A percentile compares a stretch with the other conserved stretches of the same genome.
Conservation (phyloP, 92 coral and sea anemone genomes). For the Zoanthus sociatus region DNA sequence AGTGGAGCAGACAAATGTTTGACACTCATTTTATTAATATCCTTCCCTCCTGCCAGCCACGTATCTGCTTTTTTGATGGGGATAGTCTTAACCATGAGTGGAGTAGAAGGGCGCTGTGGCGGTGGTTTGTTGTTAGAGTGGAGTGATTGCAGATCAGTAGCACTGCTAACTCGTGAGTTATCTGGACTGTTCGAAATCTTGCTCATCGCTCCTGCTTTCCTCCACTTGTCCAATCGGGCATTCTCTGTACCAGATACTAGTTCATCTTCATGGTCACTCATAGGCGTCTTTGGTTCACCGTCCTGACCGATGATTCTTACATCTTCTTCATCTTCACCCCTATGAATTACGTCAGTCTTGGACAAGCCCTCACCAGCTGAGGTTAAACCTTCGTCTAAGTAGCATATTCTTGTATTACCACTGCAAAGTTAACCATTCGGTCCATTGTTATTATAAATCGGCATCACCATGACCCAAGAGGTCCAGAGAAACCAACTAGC, state of each 20-base stretch:
- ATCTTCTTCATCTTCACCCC: not conserved
- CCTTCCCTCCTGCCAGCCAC: conserved; percentile 84
- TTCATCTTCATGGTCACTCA: conserved; percentile 55
- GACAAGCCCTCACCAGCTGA: not conserved
- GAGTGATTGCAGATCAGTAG: conserved; percentile 50
- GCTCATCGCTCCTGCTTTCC: conserved; percentile 76
- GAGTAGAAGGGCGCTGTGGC: conserved; percentile 89
- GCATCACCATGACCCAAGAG: too few relatives aligned
- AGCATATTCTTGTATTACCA: conserved; percentile 19
- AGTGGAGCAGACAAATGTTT: conserved; percentile 65
- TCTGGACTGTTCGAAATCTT: conserved; percentile 68
- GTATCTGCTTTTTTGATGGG: conserved; percentile 63
- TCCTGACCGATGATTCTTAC: not conserved
- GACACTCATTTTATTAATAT: conserved; percentile 54
- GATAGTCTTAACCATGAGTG: conserved; percentile 54
- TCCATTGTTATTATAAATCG: not conserved
- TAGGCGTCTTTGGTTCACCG: conserved; percentile 29
- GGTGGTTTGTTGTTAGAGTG: conserved; percentile 60
- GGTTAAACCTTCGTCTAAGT: conserved; percentile 14
- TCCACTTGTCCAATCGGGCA: conserved; percentile 92
- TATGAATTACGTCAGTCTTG: not conserved
- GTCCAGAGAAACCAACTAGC: too few relatives aligned
- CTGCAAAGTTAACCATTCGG: not conserved
- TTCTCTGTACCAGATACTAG: conserved; percentile 92
- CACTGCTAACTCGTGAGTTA: conserved; percentile 85